Conservation (phyloP, 2,113 vertebrate genomes). For the Nanorana parkeri region DNA sequence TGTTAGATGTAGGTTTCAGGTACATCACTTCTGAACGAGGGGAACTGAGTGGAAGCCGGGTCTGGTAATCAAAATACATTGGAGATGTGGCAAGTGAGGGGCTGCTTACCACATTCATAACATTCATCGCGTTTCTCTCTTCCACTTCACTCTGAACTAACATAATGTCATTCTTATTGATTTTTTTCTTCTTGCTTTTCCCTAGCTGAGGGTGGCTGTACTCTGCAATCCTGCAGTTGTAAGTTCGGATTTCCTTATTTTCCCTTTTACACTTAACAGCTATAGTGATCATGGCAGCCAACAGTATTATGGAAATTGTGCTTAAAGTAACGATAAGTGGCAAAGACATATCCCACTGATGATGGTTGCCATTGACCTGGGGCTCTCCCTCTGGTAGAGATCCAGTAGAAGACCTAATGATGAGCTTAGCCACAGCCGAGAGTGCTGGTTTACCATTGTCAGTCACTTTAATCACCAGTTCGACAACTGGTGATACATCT, state of each 20-base stretch:
- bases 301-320: slow-evolving; percentile 94
- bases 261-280: slow-evolving; percentile 97
- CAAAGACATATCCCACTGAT: slow-evolving; percentile 95
- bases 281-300: slow-evolving; percentile 97
- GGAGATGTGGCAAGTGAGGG: slow-evolving; percentile 98
- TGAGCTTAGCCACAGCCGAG: slow-evolving; percentile 90
- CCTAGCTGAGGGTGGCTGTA: slow-evolving; percentile 97
- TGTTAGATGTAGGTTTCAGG: slow-evolving; percentile 97
- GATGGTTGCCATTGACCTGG: slow-evolving; percentile 87
- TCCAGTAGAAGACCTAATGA: slow-evolving; percentile 90
- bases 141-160: slow-evolving; percentile 98
- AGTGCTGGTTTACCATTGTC: slow-evolving; percentile 96
- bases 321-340: slow-evolving; percentile 96
- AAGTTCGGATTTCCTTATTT: slow-evolving; percentile 99
- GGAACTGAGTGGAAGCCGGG: slow-evolving; percentile 97
- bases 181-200: slow-evolving; percentile 96
- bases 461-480: slow-evolving; percentile 93
- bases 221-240: slow-evolving; percentile 98
- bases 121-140: slow-evolving; percentile 98
- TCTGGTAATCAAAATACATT: slow-evolving; percentile 99
- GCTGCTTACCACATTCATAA: slow-evolving; percentile 99
- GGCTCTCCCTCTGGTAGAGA: slow-evolving; percentile 90
- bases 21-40: slow-evolving; percentile 99
- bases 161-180: slow-evolving; percentile 98
- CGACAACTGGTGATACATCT: slow-evolving; percentile 88